Percentiles rank a stretch among this genome's conserved stretches.
phyloP scores from a whole-genome alignment of 2,113 vertebrate species.

The Nesogale talazaci region DNA sequence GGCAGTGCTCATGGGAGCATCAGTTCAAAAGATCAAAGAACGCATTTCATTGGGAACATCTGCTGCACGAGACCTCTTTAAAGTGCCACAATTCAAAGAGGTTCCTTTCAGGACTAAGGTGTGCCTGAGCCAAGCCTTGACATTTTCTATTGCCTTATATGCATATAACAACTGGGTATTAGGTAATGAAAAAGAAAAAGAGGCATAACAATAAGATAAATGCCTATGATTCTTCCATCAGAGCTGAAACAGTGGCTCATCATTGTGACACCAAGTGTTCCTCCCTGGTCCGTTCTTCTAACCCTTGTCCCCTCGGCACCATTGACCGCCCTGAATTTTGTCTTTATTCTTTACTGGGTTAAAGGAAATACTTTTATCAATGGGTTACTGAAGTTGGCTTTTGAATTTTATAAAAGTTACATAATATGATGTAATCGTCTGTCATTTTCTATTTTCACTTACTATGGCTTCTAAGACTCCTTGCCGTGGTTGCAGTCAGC shows the following conservation, averaged over 20 bases:
- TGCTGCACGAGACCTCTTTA: no score
- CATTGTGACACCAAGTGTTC: neutral
- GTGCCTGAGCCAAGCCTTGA: no score
- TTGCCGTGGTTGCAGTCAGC: neutral
- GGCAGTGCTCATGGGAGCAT: no score
- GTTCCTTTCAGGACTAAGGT: no score
- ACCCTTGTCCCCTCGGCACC: neutral
- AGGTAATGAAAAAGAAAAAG: no score
- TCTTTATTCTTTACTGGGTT: constrained; percentile 23
- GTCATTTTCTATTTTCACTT: constrained; percentile 2
- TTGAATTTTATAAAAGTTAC: constrained; percentile 18
- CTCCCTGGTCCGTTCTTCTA: neutral
- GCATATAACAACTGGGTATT: no score
- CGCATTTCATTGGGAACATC: no score
- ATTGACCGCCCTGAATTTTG: neutral
- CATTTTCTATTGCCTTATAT: no score
- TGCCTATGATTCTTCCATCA: neutral
- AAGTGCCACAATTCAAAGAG: no score
- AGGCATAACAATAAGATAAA: neutral
- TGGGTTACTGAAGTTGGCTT: constrained; percentile 2
- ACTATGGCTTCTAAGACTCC: neutral
- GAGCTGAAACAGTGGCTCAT: neutral
- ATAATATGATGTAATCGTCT: neutral
- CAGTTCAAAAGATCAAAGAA: no score
- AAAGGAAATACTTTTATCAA: constrained; percentile 25